Percentiles rank a stretch among this genome's conserved stretches.
phyloP scores from a whole-genome alignment of 2,888 invertebrate genomes.

The Lordiphosa andalusiaca region DNA sequence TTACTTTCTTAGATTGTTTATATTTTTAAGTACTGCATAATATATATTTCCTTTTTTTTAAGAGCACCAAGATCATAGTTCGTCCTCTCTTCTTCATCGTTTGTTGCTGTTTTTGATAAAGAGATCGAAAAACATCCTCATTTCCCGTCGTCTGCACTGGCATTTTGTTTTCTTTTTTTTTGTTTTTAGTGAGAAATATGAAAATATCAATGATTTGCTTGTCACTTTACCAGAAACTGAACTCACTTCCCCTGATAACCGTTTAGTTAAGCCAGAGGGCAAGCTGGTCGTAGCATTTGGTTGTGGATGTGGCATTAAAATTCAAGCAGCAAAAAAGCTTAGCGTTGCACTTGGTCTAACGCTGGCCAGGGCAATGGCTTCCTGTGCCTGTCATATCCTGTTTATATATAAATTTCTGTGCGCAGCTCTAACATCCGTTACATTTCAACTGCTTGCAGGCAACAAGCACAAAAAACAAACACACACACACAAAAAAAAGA shows the following conservation, averaged over 20 bases:
- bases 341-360: slow-evolving; percentile 34
- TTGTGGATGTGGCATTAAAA: slow-evolving; percentile 51
- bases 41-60: too few species aligned
- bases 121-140: too few species aligned
- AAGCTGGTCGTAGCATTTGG: slow-evolving; percentile 24
- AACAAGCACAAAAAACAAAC: not conserved
- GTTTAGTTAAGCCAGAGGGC: slow-evolving; percentile 49
- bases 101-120: too few species aligned
- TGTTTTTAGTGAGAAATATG: not conserved
- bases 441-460: slow-evolving; percentile 50
- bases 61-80: too few species aligned
- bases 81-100: too few species aligned
- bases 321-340: slow-evolving; percentile 42
- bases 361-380: slow-evolving; percentile 35
- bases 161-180: not conserved
- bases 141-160: not conserved
- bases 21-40: too few species aligned
- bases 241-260: slow-evolving; percentile 37
- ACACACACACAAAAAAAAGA: not conserved
- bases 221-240: slow-evolving; percentile 25
- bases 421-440: slow-evolving; percentile 61
- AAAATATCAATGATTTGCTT: slow-evolving; percentile 23
- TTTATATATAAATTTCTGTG: slow-evolving; percentile 65
- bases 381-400: slow-evolving; percentile 71
- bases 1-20: too few species aligned